A percentile compares a stretch with the other conserved stretches of the same genome.
Evolutionary conservation across 2,888 invertebrate species (phyloP).

Genomic region (Amiota communis): DNA sequence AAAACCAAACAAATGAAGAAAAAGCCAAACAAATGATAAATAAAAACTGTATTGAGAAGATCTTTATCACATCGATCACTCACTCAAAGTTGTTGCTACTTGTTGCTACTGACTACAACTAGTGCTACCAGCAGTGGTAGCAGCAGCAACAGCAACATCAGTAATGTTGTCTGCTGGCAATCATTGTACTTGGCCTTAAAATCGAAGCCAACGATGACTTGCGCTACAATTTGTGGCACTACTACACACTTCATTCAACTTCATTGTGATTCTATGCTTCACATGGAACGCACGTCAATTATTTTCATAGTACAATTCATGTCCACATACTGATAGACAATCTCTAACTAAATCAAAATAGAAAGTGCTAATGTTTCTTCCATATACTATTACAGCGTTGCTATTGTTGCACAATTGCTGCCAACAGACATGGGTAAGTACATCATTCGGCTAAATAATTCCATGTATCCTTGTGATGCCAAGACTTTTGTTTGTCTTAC

Average conservation of each 20-base stretch:
- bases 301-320: conserved; percentile 10
- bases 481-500: conserved; percentile 32
- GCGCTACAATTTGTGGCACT: conserved; percentile 34
- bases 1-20: conserved; percentile 34
- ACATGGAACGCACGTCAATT: conserved; percentile 39
- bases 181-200: conserved; percentile 65
- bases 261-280: conserved; percentile 55
- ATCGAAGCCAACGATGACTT: conserved; percentile 35
- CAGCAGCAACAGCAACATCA: conserved; percentile 29
- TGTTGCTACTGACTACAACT: neutral
- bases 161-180: too few species aligned
- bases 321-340: too few species aligned
- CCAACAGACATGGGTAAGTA: conserved; percentile 48
- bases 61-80: conserved; percentile 38
- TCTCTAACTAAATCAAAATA: neutral
- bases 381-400: conserved; percentile 51
- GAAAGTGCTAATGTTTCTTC: conserved; percentile 22
- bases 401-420: conserved; percentile 48
- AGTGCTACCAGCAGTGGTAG: conserved; percentile 26
- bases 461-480: neutral
- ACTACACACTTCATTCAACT: conserved; percentile 23
- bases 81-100: neutral
- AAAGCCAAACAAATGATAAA: conserved; percentile 44
- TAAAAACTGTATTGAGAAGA: conserved; percentile 40
- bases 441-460: neutral